Conservation (phyloP, 2,113 vertebrate species). For the Cathartes aura region DNA sequence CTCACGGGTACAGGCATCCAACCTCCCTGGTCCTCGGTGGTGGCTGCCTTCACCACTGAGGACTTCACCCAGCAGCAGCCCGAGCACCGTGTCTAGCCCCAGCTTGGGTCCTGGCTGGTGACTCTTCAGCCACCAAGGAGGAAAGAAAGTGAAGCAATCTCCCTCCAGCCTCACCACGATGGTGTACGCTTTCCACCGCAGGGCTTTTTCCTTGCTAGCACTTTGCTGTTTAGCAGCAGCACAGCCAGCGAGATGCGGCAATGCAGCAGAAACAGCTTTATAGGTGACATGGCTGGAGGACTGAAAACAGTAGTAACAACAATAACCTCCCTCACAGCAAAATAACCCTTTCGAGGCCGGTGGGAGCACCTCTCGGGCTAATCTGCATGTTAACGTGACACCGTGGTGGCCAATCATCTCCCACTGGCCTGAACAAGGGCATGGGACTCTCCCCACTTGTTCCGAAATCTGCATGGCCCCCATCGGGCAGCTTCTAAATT, state of each 20-base stretch:
- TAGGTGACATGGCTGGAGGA: background rate
- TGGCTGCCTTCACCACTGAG: background rate
- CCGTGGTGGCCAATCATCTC: conserved; percentile 39
- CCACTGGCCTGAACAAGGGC: conserved; percentile 56
- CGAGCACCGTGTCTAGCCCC: background rate
- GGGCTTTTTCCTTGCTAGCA: background rate
- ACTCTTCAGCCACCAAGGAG: background rate
- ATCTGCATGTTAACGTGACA: conserved; percentile 72
- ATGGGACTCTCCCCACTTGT: conserved; percentile 76
- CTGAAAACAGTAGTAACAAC: background rate
- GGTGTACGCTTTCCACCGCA: rapidly evolving
- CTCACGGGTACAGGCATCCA: background rate
- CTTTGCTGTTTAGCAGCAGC: background rate
- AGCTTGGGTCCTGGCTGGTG: background rate
- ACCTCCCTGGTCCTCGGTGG: background rate
- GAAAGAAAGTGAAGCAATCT: background rate
- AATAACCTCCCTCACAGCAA: background rate
- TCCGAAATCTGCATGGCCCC: conserved; percentile 49
- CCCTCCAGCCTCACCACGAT: rapidly evolving
- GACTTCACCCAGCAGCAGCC: background rate
- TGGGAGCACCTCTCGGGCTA: conserved; percentile 28
- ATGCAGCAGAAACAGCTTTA: background rate
- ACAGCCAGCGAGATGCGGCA: background rate
- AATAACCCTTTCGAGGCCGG: background rate
- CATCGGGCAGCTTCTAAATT: conserved; percentile 73